These are phyloP conservation scores for Eufriesea mexicana DNA, from an alignment of 1,140 invertebrate genomes.

Conservation along the genomic window DNA sequence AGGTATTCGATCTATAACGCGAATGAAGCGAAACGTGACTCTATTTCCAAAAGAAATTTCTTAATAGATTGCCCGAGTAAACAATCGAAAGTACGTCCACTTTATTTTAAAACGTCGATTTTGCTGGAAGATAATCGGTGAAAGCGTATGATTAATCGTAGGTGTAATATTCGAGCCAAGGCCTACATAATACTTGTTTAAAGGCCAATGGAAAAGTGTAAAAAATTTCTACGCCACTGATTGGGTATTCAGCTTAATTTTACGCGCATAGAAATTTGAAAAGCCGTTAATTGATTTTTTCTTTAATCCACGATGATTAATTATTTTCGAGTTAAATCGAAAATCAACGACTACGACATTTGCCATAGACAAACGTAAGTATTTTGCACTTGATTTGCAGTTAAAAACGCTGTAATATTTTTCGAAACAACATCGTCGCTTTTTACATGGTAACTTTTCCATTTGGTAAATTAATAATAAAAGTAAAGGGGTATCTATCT, in stretches of 20 bases:
- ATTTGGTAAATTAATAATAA: not conserved
- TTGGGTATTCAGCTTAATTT: not conserved
- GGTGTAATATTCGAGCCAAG: slow-evolving; percentile 3
- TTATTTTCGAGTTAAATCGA: not conserved
- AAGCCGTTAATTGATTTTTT: not conserved
- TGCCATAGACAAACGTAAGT: not conserved
- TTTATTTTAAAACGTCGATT: not conserved
- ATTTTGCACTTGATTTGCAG: not conserved
- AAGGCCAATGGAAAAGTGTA: not conserved
- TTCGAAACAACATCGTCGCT: not conserved
- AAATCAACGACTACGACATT: no score
- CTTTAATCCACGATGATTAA: no score
- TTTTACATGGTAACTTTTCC: not conserved
- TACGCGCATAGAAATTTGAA: no score
- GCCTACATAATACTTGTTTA: not conserved
- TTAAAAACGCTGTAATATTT: not conserved
- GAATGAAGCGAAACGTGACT: not conserved
- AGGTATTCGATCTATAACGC: no score
- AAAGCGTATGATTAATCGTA: slow-evolving; percentile 23
- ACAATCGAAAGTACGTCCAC: not conserved
- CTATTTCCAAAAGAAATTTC: not conserved
- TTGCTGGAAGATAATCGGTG: not conserved
- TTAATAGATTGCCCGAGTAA: not conserved
- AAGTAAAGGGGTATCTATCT: not conserved
- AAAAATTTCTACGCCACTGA: not conserved